Conservation (phyloP, 2,113 vertebrate genomes). For the Pterophyllum scalare region DNA sequence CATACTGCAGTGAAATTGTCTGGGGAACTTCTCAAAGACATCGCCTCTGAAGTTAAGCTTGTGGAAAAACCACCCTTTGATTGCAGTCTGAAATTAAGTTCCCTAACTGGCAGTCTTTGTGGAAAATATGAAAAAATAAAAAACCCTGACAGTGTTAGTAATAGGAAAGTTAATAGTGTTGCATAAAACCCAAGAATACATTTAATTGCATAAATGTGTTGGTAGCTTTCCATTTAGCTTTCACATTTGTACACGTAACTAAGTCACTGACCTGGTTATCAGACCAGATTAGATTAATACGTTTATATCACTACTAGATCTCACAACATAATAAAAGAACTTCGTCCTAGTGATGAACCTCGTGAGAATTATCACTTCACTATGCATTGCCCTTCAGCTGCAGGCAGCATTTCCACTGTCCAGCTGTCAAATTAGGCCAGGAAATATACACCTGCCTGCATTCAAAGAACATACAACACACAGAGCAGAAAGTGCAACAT, state of each 20-base stretch:
- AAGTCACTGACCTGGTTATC: background rate
- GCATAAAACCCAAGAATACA: background rate
- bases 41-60: constrained; percentile 53
- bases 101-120: constrained; percentile 20
- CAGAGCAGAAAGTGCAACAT: no score
- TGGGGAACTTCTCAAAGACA: constrained; percentile 57
- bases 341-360: no score
- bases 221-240: background rate
- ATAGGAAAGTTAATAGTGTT: constrained; percentile 35
- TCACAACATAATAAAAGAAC: background rate
- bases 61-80: constrained; percentile 49
- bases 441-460: background rate
- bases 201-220: constrained; percentile 10
- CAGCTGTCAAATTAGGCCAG: background rate
- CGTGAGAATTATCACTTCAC: background rate
- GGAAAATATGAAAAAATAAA: constrained; percentile 13
- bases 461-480: background rate
- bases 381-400: background rate
- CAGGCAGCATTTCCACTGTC: background rate
- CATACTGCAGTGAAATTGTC: constrained; percentile 49
- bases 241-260: background rate
- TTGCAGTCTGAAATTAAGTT: constrained; percentile 59
- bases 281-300: background rate
- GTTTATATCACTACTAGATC: background rate
- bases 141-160: constrained; percentile 4